Evolutionary conservation across 2,113 vertebrate genomes (phyloP), one percentile per base, ranked within the genome.

Genomic region (Corythoichthys intestinalis): DNA sequence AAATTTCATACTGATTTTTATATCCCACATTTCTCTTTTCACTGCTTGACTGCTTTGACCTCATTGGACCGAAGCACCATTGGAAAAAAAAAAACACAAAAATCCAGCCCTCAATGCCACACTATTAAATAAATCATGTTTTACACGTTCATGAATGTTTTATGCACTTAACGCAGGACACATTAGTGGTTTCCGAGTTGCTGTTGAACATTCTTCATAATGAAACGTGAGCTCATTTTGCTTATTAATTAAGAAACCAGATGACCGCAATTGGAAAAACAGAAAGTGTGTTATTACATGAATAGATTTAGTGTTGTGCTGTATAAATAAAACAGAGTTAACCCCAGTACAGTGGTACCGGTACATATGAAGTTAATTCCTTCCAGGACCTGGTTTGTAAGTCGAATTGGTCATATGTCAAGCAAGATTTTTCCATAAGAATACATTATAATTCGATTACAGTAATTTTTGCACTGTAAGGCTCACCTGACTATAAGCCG

Each of bases 121-220:
- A 2, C 41, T 44, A 47, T 63, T 63, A 3, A 47, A 63, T 63
- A 47, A 47, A 34, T 47, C 44, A 47, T 20, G 37, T 47, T 63
- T 63, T 47, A 63, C 17, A 28, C 41, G 6, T 47, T 63, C 41
- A 63, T 63, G 61, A 63, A 63, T 63, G 61, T 63, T 63, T 63
- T 63, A 63, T 63, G 61, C 61, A 14, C 44, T 48, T 20, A 47
- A 47, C 44, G 20, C 61, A 63, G 47, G 47, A 34, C 61, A 34
- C 61, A 63, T 63, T 63, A 63, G 61, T 13, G 44, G 61, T 46
- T 28, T 63, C 20, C 15, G 12, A 47, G 61, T 47, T 47, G 41
- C 20, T 15, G 41, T n/a, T 63, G 20, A 63, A 14, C 41, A 28
- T 63, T 63, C 34, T 20, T 13, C 61, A 47, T 63, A 41, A 15